Percentiles rank a stretch among this genome's conserved stretches.
Evolutionary conservation across 2,888 invertebrate species (phyloP).

Genomic region (Agrenia bidenticulata): DNA sequence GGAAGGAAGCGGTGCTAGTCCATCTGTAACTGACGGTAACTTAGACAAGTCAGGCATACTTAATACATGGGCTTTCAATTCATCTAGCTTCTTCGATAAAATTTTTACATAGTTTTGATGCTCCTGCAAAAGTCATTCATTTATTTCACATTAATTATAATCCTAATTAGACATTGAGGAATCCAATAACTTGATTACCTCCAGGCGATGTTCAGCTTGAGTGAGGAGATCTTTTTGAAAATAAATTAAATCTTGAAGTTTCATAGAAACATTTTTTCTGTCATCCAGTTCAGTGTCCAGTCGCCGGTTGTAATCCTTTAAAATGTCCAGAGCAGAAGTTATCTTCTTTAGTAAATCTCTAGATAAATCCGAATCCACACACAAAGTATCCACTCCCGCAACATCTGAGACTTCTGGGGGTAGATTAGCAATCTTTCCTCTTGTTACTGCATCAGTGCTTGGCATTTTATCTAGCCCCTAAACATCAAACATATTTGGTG

Average conservation of each 20-base stretch:
- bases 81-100: conserved; percentile 45
- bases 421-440: conserved; percentile 88
- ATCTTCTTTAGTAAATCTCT: conserved; percentile 77
- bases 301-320: conserved; percentile 86
- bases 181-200: too few relatives aligned
- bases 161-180: too few relatives aligned
- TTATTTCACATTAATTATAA: not conserved
- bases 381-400: conserved; percentile 72
- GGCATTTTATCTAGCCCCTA: conserved; percentile 90
- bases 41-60: conserved; percentile 90
- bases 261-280: conserved; percentile 77
- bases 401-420: conserved; percentile 94
- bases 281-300: conserved; percentile 86
- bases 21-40: conserved; percentile 88
- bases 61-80: conserved; percentile 82
- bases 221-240: conserved; percentile 81
- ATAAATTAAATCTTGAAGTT: conserved; percentile 84
- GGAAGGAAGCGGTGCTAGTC: conserved; percentile 87
- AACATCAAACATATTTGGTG: too few relatives aligned
- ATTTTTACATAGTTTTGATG: conserved; percentile 59
- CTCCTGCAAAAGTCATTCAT: conserved; percentile 72
- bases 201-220: conserved; percentile 82
- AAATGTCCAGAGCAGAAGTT: conserved; percentile 79
- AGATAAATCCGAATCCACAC: conserved; percentile 74
- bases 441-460: conserved; percentile 87